A percentile compares a stretch with the other conserved stretches of the same genome.
Evolutionary conservation across 2,888 invertebrate genomes (phyloP).

Genomic region (Pycnomerus fuliginosus): DNA sequence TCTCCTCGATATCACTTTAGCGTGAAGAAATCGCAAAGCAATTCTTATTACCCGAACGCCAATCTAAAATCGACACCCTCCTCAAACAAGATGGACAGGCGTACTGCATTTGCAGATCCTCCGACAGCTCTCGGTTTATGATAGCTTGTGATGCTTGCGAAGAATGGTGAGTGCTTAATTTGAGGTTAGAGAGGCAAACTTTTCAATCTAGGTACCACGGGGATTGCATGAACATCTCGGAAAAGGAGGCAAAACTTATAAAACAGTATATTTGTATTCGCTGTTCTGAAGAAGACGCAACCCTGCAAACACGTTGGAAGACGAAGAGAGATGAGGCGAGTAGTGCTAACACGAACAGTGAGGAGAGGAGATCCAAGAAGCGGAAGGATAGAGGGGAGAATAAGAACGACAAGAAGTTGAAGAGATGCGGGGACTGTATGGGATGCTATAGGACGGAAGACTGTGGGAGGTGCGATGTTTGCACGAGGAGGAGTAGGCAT

Average conservation of each 20-base stretch:
- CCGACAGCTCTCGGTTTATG: slow-evolving; percentile 95
- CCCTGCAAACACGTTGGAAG: slow-evolving; percentile 61
- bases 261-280: slow-evolving; percentile 90
- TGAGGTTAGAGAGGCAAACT: too few species aligned
- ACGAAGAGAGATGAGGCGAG: slow-evolving; percentile 44
- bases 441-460: slow-evolving; percentile 70
- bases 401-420: slow-evolving; percentile 53
- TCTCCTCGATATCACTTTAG: slow-evolving; percentile 52
- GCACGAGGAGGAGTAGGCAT: slow-evolving; percentile 51
- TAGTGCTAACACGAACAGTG: slow-evolving; percentile 27
- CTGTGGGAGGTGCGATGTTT: slow-evolving; percentile 69
- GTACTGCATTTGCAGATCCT: slow-evolving; percentile 93
- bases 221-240: slow-evolving; percentile 93
- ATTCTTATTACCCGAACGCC: slow-evolving; percentile 84
- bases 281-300: slow-evolving; percentile 81
- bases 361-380: slow-evolving; percentile 43
- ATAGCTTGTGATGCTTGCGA: slow-evolving; percentile 97
- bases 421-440: slow-evolving; percentile 73
- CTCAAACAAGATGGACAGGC: slow-evolving; percentile 88
- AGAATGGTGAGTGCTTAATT: slow-evolving; percentile 72
- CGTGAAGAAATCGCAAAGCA: slow-evolving; percentile 89
- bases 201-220: slow-evolving; percentile 72
- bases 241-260: slow-evolving; percentile 89
- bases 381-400: slow-evolving; percentile 44
- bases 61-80: slow-evolving; percentile 85